phyloP scores from a whole-genome alignment of 2,113 vertebrate genomes.

The Apteryx mantelli region DNA sequence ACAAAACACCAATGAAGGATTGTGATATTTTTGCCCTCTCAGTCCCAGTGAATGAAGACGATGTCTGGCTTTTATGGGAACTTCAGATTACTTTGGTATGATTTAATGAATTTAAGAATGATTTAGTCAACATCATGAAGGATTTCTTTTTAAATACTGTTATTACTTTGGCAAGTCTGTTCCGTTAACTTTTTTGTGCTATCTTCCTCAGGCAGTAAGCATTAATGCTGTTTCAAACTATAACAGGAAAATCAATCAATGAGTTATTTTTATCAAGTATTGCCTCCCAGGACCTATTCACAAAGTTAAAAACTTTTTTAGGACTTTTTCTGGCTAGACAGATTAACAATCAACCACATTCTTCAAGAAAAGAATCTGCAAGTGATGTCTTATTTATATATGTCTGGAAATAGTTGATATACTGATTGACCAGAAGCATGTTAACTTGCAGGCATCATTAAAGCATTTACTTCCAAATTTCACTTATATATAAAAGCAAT shows the following conservation, averaged over 20 bases:
- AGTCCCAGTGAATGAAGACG: not conserved
- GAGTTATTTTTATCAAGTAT: constrained; percentile 10
- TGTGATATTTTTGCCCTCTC: not conserved
- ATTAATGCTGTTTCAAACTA: constrained; percentile 77
- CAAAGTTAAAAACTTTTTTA: constrained; percentile 71
- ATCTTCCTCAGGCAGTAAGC: constrained; percentile 72
- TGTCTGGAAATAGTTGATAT: not conserved
- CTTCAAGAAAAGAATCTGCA: not conserved
- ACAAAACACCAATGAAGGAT: not conserved
- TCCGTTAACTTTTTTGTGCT: constrained; percentile 5
- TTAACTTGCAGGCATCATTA: not conserved
- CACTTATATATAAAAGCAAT: not conserved
- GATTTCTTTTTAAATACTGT: not conserved
- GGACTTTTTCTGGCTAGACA: constrained; percentile 48
- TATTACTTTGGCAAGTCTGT: not conserved
- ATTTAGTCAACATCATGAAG: not conserved
- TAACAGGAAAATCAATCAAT: constrained; percentile 77
- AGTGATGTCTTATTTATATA: not conserved
- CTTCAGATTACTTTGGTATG: not conserved
- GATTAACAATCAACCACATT: constrained; percentile 56
- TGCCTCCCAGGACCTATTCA: constrained; percentile 62
- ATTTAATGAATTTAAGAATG: not conserved
- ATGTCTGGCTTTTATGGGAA: not conserved
- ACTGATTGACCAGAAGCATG: not conserved
- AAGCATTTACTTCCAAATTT: not conserved